A percentile compares a stretch with the other conserved stretches of the same genome.
These are phyloP conservation scores for Myotis myotis DNA, from an alignment of 2,797 vertebrate genomes.

Conservation along the genomic window DNA sequence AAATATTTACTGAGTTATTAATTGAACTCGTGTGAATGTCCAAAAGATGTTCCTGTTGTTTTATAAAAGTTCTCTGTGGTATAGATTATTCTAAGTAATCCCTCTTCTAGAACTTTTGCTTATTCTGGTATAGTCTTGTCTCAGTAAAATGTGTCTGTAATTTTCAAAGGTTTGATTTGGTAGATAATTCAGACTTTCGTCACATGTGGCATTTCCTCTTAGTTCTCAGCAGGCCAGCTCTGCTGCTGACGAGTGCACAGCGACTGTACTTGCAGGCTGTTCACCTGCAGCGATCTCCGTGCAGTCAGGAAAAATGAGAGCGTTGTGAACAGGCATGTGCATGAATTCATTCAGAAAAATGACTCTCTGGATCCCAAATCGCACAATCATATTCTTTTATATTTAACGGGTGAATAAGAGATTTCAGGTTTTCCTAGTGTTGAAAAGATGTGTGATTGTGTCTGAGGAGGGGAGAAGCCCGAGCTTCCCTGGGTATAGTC, in stretches of 20 bases:
- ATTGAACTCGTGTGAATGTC: neutral
- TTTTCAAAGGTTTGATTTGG: neutral
- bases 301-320: neutral
- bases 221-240: slow-evolving; percentile 4
- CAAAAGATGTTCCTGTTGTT: neutral
- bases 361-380: neutral
- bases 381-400: slow-evolving; percentile 10
- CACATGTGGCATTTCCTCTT: slow-evolving; percentile 1
- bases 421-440: neutral
- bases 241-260: slow-evolving; percentile 16
- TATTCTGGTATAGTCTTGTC: neutral
- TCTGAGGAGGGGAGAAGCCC: neutral
- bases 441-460: neutral
- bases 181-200: neutral
- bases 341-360: slow-evolving; percentile 61
- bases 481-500: neutral
- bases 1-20: slow-evolving; percentile 4
- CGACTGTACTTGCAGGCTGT: neutral
- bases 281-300: neutral
- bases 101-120: neutral
- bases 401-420: slow-evolving; percentile 46
- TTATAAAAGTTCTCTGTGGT: neutral
- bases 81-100: neutral
- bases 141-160: neutral
- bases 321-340: slow-evolving; percentile 27